Evolutionary conservation across 64 coral and sea anemone species (phyloP), one percentile per base, ranked within the genome.

Genomic region (Hydrozoanthus tunicans): DNA sequence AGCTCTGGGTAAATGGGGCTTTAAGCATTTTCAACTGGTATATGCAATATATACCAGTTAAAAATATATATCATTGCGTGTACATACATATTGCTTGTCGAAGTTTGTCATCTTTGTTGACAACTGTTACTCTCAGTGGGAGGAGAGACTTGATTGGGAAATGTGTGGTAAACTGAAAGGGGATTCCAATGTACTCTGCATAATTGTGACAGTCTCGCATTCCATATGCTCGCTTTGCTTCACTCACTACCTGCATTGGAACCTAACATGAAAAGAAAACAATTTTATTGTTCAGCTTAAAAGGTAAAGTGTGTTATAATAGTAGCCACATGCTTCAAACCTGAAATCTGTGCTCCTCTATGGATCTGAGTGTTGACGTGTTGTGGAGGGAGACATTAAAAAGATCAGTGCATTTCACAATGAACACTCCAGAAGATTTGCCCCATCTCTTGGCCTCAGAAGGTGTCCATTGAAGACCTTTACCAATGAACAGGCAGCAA

Each of bases 81-180:
- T 72, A 93, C 96, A 92, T 89, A 98, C 96, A 98, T 11, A 99
- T 89, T 0, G 90, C 77, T 72, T 93, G 89, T 53, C 83, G 70
- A 2, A 99, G 92, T 23, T 85, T 88, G 62, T 99, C 97, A 52
- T 99, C 97, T 58, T 72, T 58, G 77, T 92, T 94, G 9, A 78
- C 89, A 8, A 99, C 23, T 9, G 72, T 77, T 13, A 99, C 84
- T 51, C 97, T 95, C 53, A 94, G 59, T 6, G 97, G 91, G 71
- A 94, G 94, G 20, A 99, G 54, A 9, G 94, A 77, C 12, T 12
- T 91, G 4, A 98, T 25, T 14, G 96, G 97, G 71, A 99, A 99
- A 73, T 95, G 94, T 3, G 90, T 75, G 0, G 97, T 89, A 32
- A 86, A 99, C 7, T 90, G 62, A 53, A 94, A 99, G 8, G 79